Conservation (phyloP, 1,140 invertebrate species). For the Eurosta solidaginis region DNA sequence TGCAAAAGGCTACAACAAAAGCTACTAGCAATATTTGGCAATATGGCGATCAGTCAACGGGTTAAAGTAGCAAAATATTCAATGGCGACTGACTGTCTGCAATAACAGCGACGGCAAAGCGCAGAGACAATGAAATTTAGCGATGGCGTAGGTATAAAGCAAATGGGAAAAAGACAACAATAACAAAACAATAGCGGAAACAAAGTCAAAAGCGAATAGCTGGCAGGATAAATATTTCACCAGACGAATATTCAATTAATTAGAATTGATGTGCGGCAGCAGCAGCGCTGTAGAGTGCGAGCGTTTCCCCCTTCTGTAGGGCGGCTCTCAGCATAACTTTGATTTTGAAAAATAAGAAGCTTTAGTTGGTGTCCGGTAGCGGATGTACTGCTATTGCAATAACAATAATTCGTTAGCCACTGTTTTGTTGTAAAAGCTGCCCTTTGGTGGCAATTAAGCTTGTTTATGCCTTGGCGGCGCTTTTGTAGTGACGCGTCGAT, state of each 20-base stretch:
- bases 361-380: not conserved
- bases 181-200: not conserved
- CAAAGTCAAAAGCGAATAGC: not conserved
- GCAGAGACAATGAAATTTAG: not conserved
- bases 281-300: not conserved
- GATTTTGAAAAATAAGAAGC: no score
- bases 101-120: not conserved
- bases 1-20: not conserved
- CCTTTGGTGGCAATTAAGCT: not conserved
- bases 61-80: not conserved
- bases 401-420: constrained; percentile 1
- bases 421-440: not conserved
- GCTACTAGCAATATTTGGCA: not conserved
- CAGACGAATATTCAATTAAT: constrained; percentile 3
- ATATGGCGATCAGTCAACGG: not conserved
- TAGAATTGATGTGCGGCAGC: not conserved
- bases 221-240: not conserved
- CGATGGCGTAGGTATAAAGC: not conserved
- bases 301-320: no score
- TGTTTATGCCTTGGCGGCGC: not conserved
- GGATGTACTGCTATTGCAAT: not conserved
- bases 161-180: not conserved
- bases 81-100: constrained; percentile 5
- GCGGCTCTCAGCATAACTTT: no score
- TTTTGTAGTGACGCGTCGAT: not conserved